A percentile compares a stretch with the other conserved stretches of the same genome.
These are phyloP conservation scores for Phyllotreta cruciferae DNA, from an alignment of 2,888 invertebrate genomes.

Conservation along the genomic window DNA sequence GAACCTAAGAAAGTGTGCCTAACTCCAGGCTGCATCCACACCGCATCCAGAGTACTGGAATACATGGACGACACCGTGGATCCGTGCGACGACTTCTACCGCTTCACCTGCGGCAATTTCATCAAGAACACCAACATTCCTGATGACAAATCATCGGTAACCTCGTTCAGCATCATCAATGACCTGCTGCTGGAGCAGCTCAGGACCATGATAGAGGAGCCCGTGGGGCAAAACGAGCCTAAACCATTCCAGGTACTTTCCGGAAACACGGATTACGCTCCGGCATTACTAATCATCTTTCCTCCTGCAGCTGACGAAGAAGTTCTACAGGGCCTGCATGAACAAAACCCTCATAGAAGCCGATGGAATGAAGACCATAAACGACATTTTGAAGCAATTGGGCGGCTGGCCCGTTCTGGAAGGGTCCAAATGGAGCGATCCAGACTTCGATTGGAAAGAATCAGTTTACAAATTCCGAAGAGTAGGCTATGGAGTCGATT, in stretches of 20 bases:
- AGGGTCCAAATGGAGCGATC: slow-evolving; percentile 75
- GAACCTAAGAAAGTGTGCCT: slow-evolving; percentile 68
- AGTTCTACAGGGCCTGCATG: slow-evolving; percentile 86
- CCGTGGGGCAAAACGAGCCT: slow-evolving; percentile 67
- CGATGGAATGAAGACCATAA: slow-evolving; percentile 76
- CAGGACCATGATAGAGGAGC: slow-evolving; percentile 72
- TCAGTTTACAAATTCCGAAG: slow-evolving; percentile 82
- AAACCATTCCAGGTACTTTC: slow-evolving; percentile 59
- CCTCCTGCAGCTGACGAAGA: slow-evolving; percentile 71
- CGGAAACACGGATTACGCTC: too few relatives aligned
- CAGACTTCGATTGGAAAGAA: slow-evolving; percentile 79
- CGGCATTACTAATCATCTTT: not conserved
- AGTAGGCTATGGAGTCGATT: slow-evolving; percentile 86
- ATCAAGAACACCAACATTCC: slow-evolving; percentile 75
- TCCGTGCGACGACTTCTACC: slow-evolving; percentile 84
- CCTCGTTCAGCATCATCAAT: slow-evolving; percentile 77
- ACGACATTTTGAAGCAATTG: slow-evolving; percentile 73
- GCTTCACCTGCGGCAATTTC: slow-evolving; percentile 81
- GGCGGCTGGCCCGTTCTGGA: slow-evolving; percentile 96
- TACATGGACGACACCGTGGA: slow-evolving; percentile 76
- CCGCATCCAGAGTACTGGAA: slow-evolving; percentile 75
- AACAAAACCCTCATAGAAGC: slow-evolving; percentile 84
- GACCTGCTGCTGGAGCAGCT: slow-evolving; percentile 79
- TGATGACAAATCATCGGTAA: slow-evolving; percentile 81
- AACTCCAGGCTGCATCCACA: slow-evolving; percentile 79